A percentile compares a stretch with the other conserved stretches of the same genome.
phyloP scores from a whole-genome alignment of 2,888 invertebrate species.

The Gortyna flavago region DNA sequence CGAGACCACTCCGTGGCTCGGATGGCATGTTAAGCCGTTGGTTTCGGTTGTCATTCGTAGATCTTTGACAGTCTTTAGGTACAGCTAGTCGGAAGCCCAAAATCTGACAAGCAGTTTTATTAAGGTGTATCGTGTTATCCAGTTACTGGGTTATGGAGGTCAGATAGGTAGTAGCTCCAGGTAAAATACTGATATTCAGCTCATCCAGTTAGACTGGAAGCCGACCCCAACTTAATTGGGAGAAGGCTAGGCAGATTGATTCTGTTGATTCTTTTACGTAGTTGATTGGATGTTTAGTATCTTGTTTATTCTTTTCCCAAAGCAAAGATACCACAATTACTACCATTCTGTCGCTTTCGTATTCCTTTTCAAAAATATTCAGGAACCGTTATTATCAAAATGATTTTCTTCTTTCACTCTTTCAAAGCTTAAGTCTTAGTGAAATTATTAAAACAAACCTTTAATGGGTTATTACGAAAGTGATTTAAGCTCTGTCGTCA shows the following conservation, averaged over 20 bases:
- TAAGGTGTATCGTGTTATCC: too few relatives aligned
- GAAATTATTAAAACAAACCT: conserved; percentile 38
- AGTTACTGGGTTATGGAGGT: too few relatives aligned
- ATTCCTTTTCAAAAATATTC: neutral
- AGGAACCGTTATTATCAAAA: neutral
- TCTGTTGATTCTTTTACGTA: neutral
- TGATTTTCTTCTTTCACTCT: neutral
- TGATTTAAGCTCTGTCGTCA: conserved; percentile 70
- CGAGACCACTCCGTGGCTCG: neutral
- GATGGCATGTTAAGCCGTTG: neutral
- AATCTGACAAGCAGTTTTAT: neutral
- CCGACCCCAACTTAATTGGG: neutral
- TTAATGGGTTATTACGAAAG: conserved; percentile 59
- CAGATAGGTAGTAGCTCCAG: too few relatives aligned
- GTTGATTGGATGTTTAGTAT: neutral
- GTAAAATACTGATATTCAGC: too few relatives aligned
- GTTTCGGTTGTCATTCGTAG: neutral
- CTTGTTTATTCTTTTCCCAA: neutral
- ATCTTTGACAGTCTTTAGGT: neutral
- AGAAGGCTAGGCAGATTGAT: neutral
- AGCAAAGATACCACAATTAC: neutral
- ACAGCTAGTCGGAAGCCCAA: neutral
- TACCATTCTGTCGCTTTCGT: neutral
- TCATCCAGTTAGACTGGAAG: neutral
- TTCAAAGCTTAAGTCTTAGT: conserved; percentile 19